Base-by-base conservation (phyloP, 2,113 vertebrate species). In the Gambusia affinis region DNA sequence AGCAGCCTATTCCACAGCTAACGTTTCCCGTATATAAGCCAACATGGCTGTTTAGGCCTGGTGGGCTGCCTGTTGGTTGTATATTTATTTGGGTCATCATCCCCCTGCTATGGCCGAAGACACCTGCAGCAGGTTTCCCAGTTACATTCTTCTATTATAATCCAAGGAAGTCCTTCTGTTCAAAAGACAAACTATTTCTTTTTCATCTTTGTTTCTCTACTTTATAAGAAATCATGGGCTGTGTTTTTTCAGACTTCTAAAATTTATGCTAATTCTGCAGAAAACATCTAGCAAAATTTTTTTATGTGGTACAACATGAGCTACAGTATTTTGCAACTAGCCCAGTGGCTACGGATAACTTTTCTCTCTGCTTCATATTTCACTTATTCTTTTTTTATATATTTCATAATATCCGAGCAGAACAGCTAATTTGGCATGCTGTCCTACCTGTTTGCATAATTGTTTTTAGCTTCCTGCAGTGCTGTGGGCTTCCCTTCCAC, bases 81-180 rank as follows among this genome's bases (percentile, higher is more conserved):
- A 69, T 86, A 89, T 86, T 79, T 86, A 89, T 86, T 79, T 75
- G 63, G 29, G 65, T 68, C 72, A 70, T 76, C 68, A 67, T 78
- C 68, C 75, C 37, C 31, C 72, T 62, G 77, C 71, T 70, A 72
- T 80, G 74, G 80, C 73, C 73, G 29, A 70, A 86, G 82, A 67
- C 67, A 87, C 80, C 84, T 88, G 73, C 68, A 85, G 91, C 87
- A 80, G 75, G 51, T 84, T 86, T 78, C 51, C 69, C 74, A 78
- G 82, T 85, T 85, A 64, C 57, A 78, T 62, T 35, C 81, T 64
- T 54, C 67, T 63, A 70, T 66, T 76, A 39, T 84, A 82, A 91
- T 82, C 76, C 62, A 63, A 69, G 73, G 70, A 87, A 69, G 77
- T 76, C 81, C 73, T 61, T 76, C 42, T 73, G 72, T 85, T 88